Evolutionary conservation across 1,140 invertebrate genomes (phyloP).

Genomic region (Calephelis virginiensis): DNA sequence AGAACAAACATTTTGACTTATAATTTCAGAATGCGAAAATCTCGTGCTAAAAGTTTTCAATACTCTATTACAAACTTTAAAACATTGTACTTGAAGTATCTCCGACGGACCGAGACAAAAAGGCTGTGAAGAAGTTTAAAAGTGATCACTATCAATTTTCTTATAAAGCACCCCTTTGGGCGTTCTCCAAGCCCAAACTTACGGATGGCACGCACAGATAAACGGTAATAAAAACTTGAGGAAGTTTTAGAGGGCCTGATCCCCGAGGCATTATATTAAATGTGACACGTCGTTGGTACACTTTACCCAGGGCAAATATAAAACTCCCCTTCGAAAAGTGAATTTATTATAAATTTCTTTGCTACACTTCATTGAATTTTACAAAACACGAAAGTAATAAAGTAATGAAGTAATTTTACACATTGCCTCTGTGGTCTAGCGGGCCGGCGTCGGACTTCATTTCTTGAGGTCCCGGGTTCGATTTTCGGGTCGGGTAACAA

Average conservation of each 20-base stretch:
- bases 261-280: slow-evolving; percentile 15
- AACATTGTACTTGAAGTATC: neutral
- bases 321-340: slow-evolving; percentile 6
- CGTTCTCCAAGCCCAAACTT: slow-evolving; percentile 15
- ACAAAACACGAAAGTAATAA: neutral
- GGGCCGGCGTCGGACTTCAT: no score
- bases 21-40: no score
- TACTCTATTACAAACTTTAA: neutral
- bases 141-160: slow-evolving; percentile 24
- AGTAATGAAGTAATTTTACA: neutral
- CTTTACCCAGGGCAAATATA: slow-evolving; percentile 7
- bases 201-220: slow-evolving; percentile 21
- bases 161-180: slow-evolving; percentile 20
- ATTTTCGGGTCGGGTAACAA: no score
- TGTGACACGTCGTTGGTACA: slow-evolving; percentile 9
- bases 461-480: no score
- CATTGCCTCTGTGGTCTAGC: no score
- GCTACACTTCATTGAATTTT: slow-evolving; percentile 1
- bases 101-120: slow-evolving; percentile 2
- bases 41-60: neutral
- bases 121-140: slow-evolving; percentile 9
- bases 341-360: slow-evolving; percentile 10
- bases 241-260: slow-evolving; percentile 12
- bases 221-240: slow-evolving; percentile 22
- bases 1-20: neutral